These are phyloP conservation scores for Xyrauchen texanus DNA, from an alignment of 2,113 vertebrate species.

Conservation along the genomic window DNA sequence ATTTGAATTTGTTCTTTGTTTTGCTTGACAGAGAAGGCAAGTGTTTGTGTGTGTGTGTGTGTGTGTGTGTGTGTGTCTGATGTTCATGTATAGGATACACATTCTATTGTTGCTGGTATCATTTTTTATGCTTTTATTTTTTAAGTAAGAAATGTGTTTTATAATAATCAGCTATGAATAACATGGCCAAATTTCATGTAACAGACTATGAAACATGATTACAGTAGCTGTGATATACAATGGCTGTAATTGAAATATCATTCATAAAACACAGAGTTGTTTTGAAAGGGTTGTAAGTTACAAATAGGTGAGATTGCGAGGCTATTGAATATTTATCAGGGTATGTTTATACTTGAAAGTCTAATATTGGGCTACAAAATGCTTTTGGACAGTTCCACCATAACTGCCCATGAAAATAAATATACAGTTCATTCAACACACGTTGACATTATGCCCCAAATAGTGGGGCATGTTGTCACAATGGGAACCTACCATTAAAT, in stretches of 20 bases:
- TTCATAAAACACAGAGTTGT: conserved; percentile 41
- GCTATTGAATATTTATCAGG: no score
- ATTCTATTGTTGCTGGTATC: conserved; percentile 64
- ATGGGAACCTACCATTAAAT: no score
- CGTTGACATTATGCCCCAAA: no score
- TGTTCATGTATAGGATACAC: conserved; percentile 31
- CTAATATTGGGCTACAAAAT: no score
- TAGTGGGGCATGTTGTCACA: no score
- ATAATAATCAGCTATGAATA: conserved; percentile 71
- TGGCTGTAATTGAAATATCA: conserved; percentile 69
- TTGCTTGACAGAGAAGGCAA: background rate
- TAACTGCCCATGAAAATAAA: no score
- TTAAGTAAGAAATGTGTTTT: conserved; percentile 63
- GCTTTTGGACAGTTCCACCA: no score
- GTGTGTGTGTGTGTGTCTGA: conserved; percentile 16
- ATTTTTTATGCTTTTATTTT: conserved; percentile 37
- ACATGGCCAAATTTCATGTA: conserved; percentile 56
- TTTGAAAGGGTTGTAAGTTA: conserved; percentile 34
- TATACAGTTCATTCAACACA: no score
- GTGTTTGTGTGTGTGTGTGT: background rate
- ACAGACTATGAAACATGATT: conserved; percentile 66
- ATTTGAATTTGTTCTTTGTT: conserved; percentile 1
- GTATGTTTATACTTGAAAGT: no score
- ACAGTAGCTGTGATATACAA: conserved; percentile 37
- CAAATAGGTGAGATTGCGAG: no score